Evolutionary conservation across 2,888 invertebrate genomes (phyloP), one percentile per base, ranked within the genome.

Genomic region (Oligia latruncula): DNA sequence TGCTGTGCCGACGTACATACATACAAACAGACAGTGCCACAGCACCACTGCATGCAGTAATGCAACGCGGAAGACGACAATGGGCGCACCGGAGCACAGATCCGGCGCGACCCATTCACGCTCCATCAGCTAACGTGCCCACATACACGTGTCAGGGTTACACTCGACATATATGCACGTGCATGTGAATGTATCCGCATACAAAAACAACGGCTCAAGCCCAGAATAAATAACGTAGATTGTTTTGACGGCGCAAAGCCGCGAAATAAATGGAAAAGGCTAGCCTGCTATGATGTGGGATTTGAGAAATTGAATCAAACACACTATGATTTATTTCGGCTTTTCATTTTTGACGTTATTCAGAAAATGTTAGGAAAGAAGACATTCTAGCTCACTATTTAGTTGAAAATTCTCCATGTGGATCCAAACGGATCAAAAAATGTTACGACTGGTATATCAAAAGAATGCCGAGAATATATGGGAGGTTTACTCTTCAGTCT

Each of bases 81-180:
- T 95, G 92, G 93, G 92, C 89, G 91, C 95, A 94, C 84, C 95
- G 93, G 94, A 92, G 95, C 96, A 92, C 87, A 93, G 94, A 93
- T 96, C 96, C 96, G 96, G 94, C 87, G 88, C 92, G 92, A 90
- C 93, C 93, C 90, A 93, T 95, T 95, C 95, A 95, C 95, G 95
- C 93, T 93, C 94, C 95, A 96, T 95, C 95, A 93, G 93, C 92
- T 87, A 88, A 90, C 90, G 88, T 90, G 84, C 89, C 89, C 86
- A 85, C 85, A 84, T 81, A 83, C 89, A 84, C 83, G 85, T 89
- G 89, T 88, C 92, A 92, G 92, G 91, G 92, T 88, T 89, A 85
- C 66, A 80, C 75, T 82, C 72, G 68, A 67, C 78, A 74, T 78
- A 77, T 77, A 78, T 65, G 81, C 74, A 85, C 77, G 68, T 74